Base-by-base conservation (phyloP, 2,797 vertebrate species). In the Tinamus major region DNA sequence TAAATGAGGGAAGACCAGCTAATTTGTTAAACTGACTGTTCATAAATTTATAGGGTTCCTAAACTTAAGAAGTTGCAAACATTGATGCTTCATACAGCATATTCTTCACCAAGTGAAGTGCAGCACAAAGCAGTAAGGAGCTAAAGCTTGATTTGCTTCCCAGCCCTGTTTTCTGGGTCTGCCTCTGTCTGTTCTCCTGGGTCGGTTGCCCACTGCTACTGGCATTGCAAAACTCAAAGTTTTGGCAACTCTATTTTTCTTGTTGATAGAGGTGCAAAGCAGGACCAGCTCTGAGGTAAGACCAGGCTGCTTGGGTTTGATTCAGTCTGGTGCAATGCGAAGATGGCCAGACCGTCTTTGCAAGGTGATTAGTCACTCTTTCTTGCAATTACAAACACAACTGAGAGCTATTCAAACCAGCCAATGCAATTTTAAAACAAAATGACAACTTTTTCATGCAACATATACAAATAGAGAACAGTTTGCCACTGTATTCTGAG, bases 331-430 rank as follows among this genome's bases (percentile, higher is more conserved):
- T 39, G 41, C 93, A 93, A 93, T 62, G 2, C 31, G 68, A 72
- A 35, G 37, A 46, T 46, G 61, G 89, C 56, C 21, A 1, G 61
- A 19, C 71, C 87, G 75, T 21, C 2, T 89, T 89, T 58, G 79
- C 71, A 89, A 82, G 90, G 64, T 88, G 90, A 89, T 71, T 81
- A 94, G 92, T 91, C 88, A 94, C 69, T 82, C 48, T 78, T 95
- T 77, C 76, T 92, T 62, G 64, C 85, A 78, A 33, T 62, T 51
- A 51, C 49, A 51, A 51, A 51, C 49, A 46, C 71, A 85, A 53
- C 31, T 29, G 68, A 89, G 55, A 80, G 42, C 59, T 82, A 56
- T 74, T 92, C 81, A 90, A 80, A 89, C 90, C 31, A 48, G 17
- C 64, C 87, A 79, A 74, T 64, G 89, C 84, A 90, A 92, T 75